A percentile compares a stretch with the other conserved stretches of the same genome.
Conservation (phyloP, 1,140 invertebrate genomes). For the Cotesia vestalis region DNA sequence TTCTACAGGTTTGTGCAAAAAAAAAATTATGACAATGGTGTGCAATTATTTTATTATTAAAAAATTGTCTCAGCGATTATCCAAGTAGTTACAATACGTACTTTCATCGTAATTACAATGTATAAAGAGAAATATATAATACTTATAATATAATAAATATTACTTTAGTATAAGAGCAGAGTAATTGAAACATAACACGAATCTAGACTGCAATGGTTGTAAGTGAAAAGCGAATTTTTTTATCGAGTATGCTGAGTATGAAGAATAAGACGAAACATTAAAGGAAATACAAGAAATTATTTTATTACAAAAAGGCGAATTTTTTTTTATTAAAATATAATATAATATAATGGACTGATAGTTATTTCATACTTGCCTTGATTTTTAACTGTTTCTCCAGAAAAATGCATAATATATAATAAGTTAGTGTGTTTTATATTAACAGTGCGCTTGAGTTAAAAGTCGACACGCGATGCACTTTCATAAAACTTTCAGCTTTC, state of each 20-base stretch:
- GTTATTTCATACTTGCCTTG: too few species aligned
- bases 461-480: conserved; percentile 56
- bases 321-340: too few species aligned
- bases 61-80: conserved; percentile 46
- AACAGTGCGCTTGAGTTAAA: conserved; percentile 21
- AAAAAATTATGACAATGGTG: conserved; percentile 28
- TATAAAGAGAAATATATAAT: neutral
- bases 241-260: too few species aligned
- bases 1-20: neutral
- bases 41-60: conserved; percentile 26
- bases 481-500: conserved; percentile 61
- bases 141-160: conserved; percentile 9
- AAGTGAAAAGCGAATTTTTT: too few species aligned
- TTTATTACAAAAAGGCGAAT: too few species aligned
- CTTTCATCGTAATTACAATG: conserved; percentile 36
- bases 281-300: too few species aligned
- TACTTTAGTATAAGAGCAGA: neutral
- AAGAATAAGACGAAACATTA: too few species aligned
- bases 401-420: conserved; percentile 44
- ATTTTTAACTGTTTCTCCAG: too few species aligned
- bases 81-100: conserved; percentile 41
- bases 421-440: too few species aligned
- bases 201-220: too few species aligned
- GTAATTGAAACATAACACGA: neutral
- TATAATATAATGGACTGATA: too few species aligned